Base-by-base conservation (phyloP, 2,888 invertebrate species). In the Seira ritae region DNA sequence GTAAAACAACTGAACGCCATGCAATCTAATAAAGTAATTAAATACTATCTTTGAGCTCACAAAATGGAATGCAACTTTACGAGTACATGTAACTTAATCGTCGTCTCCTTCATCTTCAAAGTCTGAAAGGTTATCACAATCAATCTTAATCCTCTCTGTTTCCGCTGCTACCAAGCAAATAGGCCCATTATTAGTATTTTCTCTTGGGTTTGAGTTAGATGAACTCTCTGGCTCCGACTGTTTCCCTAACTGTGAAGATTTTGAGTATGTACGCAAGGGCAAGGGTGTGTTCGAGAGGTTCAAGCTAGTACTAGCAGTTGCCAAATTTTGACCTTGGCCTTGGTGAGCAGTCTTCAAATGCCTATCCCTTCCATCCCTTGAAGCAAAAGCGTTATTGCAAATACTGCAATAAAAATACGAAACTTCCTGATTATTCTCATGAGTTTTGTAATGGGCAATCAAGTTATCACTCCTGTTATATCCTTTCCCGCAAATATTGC, bases 381-480 rank as follows among this genome's bases (percentile, higher is more conserved):
- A 55, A 15, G 55, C 55, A 17, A 55, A 55, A 1, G 55, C 55
- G 15, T 55, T 55, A 15, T 55, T 55, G 17, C 55, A 55, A 12
- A 55, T 12, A 12, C 55, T 17, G 15, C 55, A 55, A 12, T 55
- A 55, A 17, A 55, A 55, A 55, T 55, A 17, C 6, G 1, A 3
- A 3, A 12, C 22, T 1, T 66, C 66, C 62, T 19, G 17, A 22
- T 46, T 19, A n/a, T 42, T 23, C 6, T 23, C 19, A 31, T 77
- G 77, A 0, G 62, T 62, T 70, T 70, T 77, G 23, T 23, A 62
- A 31, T 77, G 77, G 0, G 70, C 70, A 0, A 17, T 17, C 22
- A 77, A 65, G 22, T 77, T 77, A 17, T 77, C 77, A 3, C 6
- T 70, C 0, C 77, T 69, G n/a, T 65, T 70, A 60, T 77, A 77